These are phyloP conservation scores for Macrocentrus cingulum DNA, from an alignment of 1,140 invertebrate genomes.

Conservation along the genomic window DNA sequence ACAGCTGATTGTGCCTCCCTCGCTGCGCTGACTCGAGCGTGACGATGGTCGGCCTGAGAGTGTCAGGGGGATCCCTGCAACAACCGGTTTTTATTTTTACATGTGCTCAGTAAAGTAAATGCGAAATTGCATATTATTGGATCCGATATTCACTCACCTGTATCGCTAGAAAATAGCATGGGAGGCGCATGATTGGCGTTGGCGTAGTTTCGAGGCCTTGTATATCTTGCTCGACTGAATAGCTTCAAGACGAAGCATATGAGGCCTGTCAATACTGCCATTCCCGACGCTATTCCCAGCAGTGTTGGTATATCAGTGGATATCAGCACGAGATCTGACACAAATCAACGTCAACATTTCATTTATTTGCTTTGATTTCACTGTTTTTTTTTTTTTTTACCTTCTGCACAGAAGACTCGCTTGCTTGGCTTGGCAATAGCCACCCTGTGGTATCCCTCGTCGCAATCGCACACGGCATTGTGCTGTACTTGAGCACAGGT, in stretches of 20 bases:
- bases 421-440: constrained; percentile 71
- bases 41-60: constrained; percentile 68
- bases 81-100: no score
- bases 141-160: constrained; percentile 59
- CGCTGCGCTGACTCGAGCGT: constrained; percentile 69
- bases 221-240: constrained; percentile 70
- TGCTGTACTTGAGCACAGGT: constrained; percentile 80
- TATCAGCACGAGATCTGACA: constrained; percentile 76
- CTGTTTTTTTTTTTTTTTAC: constrained; percentile 57
- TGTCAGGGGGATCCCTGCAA: constrained; percentile 64
- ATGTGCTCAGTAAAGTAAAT: no score
- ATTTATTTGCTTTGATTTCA: constrained; percentile 7
- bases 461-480: constrained; percentile 82
- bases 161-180: constrained; percentile 80
- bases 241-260: constrained; percentile 85
- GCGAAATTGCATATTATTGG: constrained; percentile 15
- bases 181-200: constrained; percentile 80
- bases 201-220: constrained; percentile 73
- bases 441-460: constrained; percentile 75
- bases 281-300: constrained; percentile 76
- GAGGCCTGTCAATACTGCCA: constrained; percentile 78
- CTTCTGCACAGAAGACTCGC: constrained; percentile 79
- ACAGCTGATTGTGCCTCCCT: constrained; percentile 64
- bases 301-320: constrained; percentile 80
- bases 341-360: constrained; percentile 24